A percentile compares a stretch with the other conserved stretches of the same genome.
Evolutionary conservation across 1,140 invertebrate species (phyloP).

Genomic region (Drosophila burlai): DNA sequence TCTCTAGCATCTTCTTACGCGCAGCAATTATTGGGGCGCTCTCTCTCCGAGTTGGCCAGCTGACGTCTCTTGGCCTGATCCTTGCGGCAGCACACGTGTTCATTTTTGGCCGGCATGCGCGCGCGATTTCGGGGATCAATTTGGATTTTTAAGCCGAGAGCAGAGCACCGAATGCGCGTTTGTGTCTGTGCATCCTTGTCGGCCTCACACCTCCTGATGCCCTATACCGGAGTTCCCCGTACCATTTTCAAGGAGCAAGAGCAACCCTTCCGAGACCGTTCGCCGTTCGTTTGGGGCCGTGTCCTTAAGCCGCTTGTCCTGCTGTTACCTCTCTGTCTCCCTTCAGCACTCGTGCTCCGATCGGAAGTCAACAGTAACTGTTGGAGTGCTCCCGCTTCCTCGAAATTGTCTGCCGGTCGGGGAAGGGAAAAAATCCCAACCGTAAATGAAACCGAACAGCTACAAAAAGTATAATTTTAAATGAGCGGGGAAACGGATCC

Average conservation of each 20-base stretch:
- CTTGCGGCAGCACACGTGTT: conserved; percentile 62
- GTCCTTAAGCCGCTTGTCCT: conserved; percentile 80
- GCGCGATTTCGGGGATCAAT: conserved; percentile 69
- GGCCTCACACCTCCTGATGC: conserved; percentile 67
- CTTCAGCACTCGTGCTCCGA: conserved; percentile 70
- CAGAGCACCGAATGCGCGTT: conserved; percentile 47
- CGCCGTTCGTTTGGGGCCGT: conserved; percentile 39
- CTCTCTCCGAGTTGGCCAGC: conserved; percentile 44
- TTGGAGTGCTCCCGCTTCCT: conserved; percentile 72
- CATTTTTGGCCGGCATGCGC: conserved; percentile 61
- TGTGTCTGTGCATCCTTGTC: conserved; percentile 72
- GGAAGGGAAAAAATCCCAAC: conserved; percentile 47
- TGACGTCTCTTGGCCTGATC: conserved; percentile 49
- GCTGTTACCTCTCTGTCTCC: conserved; percentile 55
- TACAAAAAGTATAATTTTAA: conserved; percentile 49
- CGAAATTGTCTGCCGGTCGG: conserved; percentile 45
- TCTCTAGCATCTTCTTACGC: conserved; percentile 29
- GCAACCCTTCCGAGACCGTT: conserved; percentile 63
- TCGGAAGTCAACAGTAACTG: conserved; percentile 80
- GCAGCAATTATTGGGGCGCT: conserved; percentile 30
- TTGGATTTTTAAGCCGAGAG: conserved; percentile 78
- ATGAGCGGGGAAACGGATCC: background rate
- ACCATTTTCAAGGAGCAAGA: conserved; percentile 33
- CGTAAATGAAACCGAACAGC: conserved; percentile 65
- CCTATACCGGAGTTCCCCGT: conserved; percentile 5